Evolutionary conservation across 2,888 invertebrate species (phyloP).

Genomic region (Drosophila neonasuta): DNA sequence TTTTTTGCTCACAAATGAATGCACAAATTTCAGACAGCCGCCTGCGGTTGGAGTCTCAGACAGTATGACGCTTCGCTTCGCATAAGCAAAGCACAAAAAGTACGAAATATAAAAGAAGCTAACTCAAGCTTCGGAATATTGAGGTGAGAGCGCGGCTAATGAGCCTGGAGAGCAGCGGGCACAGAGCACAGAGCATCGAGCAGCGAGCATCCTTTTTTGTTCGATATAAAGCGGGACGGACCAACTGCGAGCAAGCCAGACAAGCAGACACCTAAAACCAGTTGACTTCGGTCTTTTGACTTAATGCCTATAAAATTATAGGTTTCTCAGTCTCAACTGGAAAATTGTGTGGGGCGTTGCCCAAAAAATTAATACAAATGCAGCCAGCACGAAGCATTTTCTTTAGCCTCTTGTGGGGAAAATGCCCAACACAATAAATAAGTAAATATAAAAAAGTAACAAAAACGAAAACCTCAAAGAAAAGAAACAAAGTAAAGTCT

Average conservation of each 20-base stretch:
- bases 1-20: constrained; percentile 74
- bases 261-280: constrained; percentile 64
- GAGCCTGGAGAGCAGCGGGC: constrained; percentile 37
- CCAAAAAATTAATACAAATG: constrained; percentile 70
- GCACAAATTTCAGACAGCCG: constrained; percentile 70
- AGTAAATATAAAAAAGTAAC: constrained; percentile 21
- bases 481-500: constrained; percentile 45
- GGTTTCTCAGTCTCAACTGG: constrained; percentile 59
- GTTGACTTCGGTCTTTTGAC: constrained; percentile 61
- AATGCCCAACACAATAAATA: constrained; percentile 51
- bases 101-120: constrained; percentile 41
- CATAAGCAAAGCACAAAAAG: constrained; percentile 47
- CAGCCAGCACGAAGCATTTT: constrained; percentile 65
- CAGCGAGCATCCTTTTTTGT: constrained; percentile 53
- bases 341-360: constrained; percentile 73
- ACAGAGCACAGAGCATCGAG: constrained; percentile 1
- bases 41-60: constrained; percentile 70
- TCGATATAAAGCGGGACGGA: constrained; percentile 3
- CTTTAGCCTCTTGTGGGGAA: constrained; percentile 48
- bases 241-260: constrained; percentile 31
- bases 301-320: constrained; percentile 75
- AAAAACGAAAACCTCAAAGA: constrained; percentile 15
- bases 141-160: constrained; percentile 66
- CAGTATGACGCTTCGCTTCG: constrained; percentile 71
- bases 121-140: constrained; percentile 42